Base-by-base conservation (phyloP, 2,113 vertebrate genomes). In the Cavia aperea region DNA sequence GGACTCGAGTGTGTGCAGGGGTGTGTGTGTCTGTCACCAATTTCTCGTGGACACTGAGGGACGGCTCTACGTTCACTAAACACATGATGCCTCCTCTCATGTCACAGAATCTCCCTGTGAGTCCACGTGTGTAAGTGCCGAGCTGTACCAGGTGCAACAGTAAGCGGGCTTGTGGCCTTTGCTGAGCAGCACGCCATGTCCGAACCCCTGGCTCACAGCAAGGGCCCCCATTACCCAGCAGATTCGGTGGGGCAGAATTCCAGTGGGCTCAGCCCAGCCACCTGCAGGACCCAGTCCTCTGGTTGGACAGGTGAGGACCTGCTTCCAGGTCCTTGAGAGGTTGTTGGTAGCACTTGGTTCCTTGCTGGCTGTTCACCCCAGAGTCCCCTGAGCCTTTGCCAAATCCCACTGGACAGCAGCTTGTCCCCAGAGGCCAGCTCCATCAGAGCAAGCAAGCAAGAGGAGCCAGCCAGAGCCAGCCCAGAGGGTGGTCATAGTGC, bases 121-220 rank as follows among this genome's bases (percentile, higher is more conserved):
- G 0, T 5, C 0, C 23, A 2, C 1, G 21, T 49, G 7, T 12
- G 39, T 4, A 56, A 46, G 10, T 19, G 19, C 39, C 62, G 43
- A 86, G 36, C 18, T 18, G 10, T 1, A 3, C 51, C 4, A 31
- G 21, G 2, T 23, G 66, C 26, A 16, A 2, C 0, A 12, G 1
- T 5, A 14, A 60, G 15, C 29, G 4, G 9, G 43, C 15, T 31
- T 6, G 21, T 1, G 7, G 36, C 49, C n/a, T 18, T 9, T 77
- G 70, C 49, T n/a, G 39, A n/a, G 6, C 81, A 31, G 10, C 62
- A 62, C 24, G 54, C 16, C 1, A 39, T 4, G 24, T 39, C 3
- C 24, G n/a, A 46, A 26, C 14, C 58, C 36, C n/a, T 12, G 21
- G 33, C 62, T 62, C 24, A 62, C 23, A 79, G 72, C 43, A 54